phyloP scores from a whole-genome alignment of 2,888 invertebrate genomes.

The Spialia ferax region DNA sequence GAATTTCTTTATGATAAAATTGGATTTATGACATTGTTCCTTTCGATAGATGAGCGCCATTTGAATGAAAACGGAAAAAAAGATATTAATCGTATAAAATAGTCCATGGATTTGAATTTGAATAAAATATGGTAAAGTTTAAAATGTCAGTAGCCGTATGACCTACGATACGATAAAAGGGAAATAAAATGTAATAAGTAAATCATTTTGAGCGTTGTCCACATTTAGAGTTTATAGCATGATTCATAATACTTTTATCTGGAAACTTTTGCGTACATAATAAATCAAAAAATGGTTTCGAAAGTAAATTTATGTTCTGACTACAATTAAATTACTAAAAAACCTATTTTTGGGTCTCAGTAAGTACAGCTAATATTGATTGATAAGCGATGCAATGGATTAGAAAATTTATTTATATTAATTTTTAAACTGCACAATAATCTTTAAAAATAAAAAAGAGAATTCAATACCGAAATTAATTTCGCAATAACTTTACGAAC shows the following conservation, averaged over 20 bases:
- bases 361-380: too few relatives aligned
- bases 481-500: too few relatives aligned
- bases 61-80: conserved; percentile 8
- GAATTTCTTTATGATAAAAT: conserved; percentile 49
- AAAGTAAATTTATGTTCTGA: conserved; percentile 3
- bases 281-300: too few relatives aligned
- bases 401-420: not conserved
- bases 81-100: not conserved
- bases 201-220: conserved; percentile 19
- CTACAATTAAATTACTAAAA: not conserved
- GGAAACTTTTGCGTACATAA: too few relatives aligned
- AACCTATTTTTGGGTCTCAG: not conserved
- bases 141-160: not conserved
- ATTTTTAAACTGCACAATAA: not conserved
- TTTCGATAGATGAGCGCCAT: conserved; percentile 25
- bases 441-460: not conserved
- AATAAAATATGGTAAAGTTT: not conserved
- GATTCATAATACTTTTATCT: conserved; percentile 15
- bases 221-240: conserved; percentile 15
- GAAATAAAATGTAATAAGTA: conserved; percentile 12
- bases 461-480: too few relatives aligned
- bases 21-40: conserved; percentile 46
- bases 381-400: too few relatives aligned
- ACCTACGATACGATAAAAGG: conserved; percentile 1
- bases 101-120: not conserved